These are phyloP conservation scores for Drosophila yooni DNA, from an alignment of 2,888 invertebrate species.

Conservation along the genomic window DNA sequence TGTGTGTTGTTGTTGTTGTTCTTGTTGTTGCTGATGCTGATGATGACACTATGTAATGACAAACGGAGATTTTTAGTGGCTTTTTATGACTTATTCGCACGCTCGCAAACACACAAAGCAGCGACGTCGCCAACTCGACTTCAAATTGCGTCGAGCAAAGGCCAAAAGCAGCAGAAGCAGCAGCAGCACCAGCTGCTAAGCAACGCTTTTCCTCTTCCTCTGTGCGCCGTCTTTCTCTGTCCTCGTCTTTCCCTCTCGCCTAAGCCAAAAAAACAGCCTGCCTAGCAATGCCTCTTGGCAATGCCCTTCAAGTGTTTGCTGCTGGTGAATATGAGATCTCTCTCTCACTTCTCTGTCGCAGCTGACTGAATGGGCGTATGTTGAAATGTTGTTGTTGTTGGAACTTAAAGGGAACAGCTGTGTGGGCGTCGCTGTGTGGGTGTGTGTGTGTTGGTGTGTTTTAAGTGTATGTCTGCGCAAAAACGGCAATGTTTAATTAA, in stretches of 20 bases:
- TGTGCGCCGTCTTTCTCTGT: background rate
- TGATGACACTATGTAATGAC: conserved; percentile 71
- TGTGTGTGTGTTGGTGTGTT: conserved; percentile 21
- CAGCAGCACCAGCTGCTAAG: conserved; percentile 26
- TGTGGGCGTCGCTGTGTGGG: conserved; percentile 13
- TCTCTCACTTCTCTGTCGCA: conserved; percentile 2
- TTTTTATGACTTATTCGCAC: conserved; percentile 66
- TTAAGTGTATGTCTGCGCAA: conserved; percentile 35
- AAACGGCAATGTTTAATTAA: conserved; percentile 64
- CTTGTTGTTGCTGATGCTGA: conserved; percentile 30
- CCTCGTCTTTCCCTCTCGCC: background rate
- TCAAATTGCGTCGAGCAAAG: conserved; percentile 61
- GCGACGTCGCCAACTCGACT: conserved; percentile 60
- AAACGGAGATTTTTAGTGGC: conserved; percentile 69
- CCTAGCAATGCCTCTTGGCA: conserved; percentile 1
- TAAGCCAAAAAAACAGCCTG: conserved; percentile 5
- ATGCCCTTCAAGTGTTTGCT: conserved; percentile 13
- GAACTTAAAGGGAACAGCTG: conserved; percentile 29
- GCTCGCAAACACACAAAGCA: conserved; percentile 15
- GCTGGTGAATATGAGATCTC: conserved; percentile 4
- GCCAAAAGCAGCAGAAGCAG: conserved; percentile 29
- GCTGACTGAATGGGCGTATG: conserved; percentile 22
- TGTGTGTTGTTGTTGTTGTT: conserved; percentile 12
- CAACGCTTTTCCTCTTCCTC: conserved; percentile 1
- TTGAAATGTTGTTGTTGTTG: conserved; percentile 32